Conservation (phyloP, 2,888 invertebrate species). For the Dendrolimus pini region DNA sequence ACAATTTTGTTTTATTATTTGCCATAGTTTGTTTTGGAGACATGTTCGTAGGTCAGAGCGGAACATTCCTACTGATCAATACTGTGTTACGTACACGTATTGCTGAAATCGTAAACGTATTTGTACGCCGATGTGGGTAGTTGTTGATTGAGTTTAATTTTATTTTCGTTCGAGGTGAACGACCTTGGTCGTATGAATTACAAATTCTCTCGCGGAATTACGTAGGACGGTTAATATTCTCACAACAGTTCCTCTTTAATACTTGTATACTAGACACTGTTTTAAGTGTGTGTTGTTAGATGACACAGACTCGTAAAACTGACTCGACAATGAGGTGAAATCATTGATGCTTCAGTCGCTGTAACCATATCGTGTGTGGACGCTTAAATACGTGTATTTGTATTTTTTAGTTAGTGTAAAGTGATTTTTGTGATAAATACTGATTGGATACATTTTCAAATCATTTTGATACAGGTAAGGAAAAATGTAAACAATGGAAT, state of each 20-base stretch:
- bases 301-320: not conserved
- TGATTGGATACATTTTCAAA: too few species aligned
- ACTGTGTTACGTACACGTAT: constrained; percentile 20
- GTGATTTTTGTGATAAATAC: too few species aligned
- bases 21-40: too few species aligned
- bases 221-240: constrained; percentile 17
- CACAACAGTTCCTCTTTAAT: not conserved
- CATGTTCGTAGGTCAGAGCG: too few species aligned
- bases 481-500: too few species aligned
- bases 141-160: constrained; percentile 61
- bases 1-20: too few species aligned
- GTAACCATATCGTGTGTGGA: not conserved
- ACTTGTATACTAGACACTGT: not conserved
- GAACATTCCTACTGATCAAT: not conserved
- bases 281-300: not conserved
- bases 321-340: not conserved
- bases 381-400: too few species aligned
- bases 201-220: constrained; percentile 16
- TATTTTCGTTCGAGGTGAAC: constrained; percentile 61
- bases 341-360: not conserved
- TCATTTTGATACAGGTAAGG: too few species aligned
- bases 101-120: constrained; percentile 57
- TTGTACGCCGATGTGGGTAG: constrained; percentile 58
- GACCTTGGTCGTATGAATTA: constrained; percentile 32
- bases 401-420: too few species aligned